Percentiles rank a stretch among this genome's conserved stretches.
These are phyloP conservation scores for Dryadula phaetusa DNA, from an alignment of 2,888 invertebrate genomes.

Conservation along the genomic window DNA sequence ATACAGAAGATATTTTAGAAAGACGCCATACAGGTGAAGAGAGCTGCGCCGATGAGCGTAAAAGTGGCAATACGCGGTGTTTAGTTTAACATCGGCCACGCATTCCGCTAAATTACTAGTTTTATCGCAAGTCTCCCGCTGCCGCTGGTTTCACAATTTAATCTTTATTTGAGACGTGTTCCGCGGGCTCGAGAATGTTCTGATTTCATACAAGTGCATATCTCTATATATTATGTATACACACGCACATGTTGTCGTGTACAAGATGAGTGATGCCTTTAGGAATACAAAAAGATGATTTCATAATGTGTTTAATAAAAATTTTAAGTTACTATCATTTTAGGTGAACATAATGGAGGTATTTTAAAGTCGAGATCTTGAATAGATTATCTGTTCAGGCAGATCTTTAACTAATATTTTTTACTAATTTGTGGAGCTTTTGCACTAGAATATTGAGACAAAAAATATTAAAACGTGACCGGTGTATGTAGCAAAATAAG, in stretches of 20 bases:
- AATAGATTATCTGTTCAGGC: neutral
- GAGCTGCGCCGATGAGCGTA: constrained; percentile 21
- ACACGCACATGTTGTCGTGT: neutral
- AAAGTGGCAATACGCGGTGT: constrained; percentile 45
- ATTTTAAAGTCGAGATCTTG: neutral
- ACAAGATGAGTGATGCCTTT: neutral
- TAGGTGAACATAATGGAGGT: too few species aligned
- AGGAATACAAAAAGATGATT: neutral
- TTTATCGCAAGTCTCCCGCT: constrained; percentile 48
- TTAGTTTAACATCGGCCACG: constrained; percentile 60
- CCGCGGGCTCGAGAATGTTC: constrained; percentile 8
- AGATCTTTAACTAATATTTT: neutral
- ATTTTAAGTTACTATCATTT: neutral
- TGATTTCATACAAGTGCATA: neutral
- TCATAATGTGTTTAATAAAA: neutral
- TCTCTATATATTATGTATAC: too few species aligned
- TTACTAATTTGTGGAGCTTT: neutral
- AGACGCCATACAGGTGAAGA: constrained; percentile 13
- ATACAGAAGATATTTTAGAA: constrained; percentile 10
- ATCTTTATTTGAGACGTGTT: constrained; percentile 26
- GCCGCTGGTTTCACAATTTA: constrained; percentile 51
- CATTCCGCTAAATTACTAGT: constrained; percentile 57
- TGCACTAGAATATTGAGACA: constrained; percentile 9
- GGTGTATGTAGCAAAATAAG: constrained; percentile 40
- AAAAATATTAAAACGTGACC: constrained; percentile 33